Evolutionary conservation across 1,140 invertebrate species (phyloP).

Genomic region (Metaphire vulgaris): DNA sequence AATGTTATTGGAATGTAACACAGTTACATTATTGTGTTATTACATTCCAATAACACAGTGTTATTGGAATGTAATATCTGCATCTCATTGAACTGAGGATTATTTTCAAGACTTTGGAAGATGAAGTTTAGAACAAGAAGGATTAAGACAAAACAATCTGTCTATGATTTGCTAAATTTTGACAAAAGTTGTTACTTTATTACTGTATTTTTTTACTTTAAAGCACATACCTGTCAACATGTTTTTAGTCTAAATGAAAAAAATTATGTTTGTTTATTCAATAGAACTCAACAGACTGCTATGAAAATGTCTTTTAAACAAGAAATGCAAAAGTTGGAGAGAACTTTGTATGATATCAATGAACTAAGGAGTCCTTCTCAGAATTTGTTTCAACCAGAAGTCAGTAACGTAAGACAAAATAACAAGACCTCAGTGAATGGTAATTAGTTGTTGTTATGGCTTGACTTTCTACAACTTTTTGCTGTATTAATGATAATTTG

Average conservation of each 20-base stretch:
- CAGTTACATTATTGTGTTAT: no score
- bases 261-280: background rate
- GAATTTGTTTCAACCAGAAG: background rate
- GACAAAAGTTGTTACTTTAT: background rate
- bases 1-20: no score
- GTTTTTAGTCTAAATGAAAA: background rate
- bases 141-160: no score
- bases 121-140: no score
- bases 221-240: background rate
- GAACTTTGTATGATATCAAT: background rate
- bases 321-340: background rate
- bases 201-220: background rate
- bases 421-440: background rate
- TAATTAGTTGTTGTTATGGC: background rate
- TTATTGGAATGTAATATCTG: no score
- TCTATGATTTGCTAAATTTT: background rate
- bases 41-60: no score
- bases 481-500: background rate
- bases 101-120: no score
- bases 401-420: background rate
- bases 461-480: background rate
- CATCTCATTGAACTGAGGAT: no score
- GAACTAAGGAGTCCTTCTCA: background rate
- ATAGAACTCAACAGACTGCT: background rate
- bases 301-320: slow-evolving; percentile 1